Conservation (phyloP, 2,888 invertebrate species). For the Yponomeuta evonymella region DNA sequence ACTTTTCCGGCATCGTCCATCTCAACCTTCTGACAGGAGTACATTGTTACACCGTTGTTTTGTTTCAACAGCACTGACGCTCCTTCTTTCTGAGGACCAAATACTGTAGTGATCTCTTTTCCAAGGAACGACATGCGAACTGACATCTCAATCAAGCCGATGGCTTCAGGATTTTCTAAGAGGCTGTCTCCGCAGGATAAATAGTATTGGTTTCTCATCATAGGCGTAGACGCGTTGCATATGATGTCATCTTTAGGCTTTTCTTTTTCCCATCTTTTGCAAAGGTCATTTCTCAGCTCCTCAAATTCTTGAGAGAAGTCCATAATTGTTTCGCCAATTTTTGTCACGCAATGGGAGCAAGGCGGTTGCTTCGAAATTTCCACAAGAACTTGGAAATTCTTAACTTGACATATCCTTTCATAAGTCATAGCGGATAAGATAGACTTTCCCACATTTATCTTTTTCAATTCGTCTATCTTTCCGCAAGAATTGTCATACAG, state of each 20-base stretch:
- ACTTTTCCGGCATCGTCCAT: conserved; percentile 67
- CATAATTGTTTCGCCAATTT: conserved; percentile 56
- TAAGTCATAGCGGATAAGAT: conserved; percentile 68
- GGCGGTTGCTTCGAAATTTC: conserved; percentile 61
- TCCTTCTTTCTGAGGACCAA: conserved; percentile 46
- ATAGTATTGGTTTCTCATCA: conserved; percentile 59
- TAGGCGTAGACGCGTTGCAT: conserved; percentile 60
- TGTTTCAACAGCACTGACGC: conserved; percentile 51
- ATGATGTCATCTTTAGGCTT: conserved; percentile 58
- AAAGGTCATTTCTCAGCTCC: conserved; percentile 52
- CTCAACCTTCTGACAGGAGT: conserved; percentile 65
- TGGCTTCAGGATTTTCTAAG: conserved; percentile 45
- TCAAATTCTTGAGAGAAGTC: conserved; percentile 57
- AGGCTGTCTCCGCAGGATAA: conserved; percentile 44
- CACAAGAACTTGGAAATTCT: conserved; percentile 52
- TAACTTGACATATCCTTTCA: conserved; percentile 60
- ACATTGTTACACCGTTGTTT: conserved; percentile 64
- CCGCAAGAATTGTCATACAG: conserved; percentile 57
- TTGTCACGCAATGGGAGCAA: conserved; percentile 56
- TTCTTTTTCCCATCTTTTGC: conserved; percentile 55
- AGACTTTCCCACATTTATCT: conserved; percentile 63
- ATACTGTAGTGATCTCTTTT: conserved; percentile 67
- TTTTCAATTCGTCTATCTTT: conserved; percentile 49
- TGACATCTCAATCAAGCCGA: conserved; percentile 62
- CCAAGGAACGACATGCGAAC: conserved; percentile 65